Evolutionary conservation across 2,113 vertebrate genomes (phyloP).

Genomic region (Pogonocichla stellata): DNA sequence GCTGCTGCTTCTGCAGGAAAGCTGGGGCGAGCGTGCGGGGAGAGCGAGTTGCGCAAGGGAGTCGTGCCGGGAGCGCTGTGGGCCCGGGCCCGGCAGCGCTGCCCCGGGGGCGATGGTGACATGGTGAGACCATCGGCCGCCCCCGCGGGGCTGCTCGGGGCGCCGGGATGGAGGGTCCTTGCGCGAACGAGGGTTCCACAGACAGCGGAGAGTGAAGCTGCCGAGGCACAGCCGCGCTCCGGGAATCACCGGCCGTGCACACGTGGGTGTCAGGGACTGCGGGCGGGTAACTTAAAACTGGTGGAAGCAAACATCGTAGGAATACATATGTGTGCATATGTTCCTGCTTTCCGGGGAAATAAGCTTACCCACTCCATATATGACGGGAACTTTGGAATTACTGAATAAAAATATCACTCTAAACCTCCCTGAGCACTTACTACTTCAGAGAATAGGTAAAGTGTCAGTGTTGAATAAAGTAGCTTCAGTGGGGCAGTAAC

Average conservation of each 20-base stretch:
- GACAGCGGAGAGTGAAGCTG: accelerated
- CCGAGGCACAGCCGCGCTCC: accelerated
- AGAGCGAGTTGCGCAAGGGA: not conserved
- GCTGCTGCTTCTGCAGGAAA: not conserved
- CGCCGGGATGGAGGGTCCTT: accelerated
- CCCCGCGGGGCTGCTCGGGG: accelerated
- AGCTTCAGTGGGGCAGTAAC: not conserved
- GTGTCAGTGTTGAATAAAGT: not conserved
- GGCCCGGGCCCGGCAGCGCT: not conserved
- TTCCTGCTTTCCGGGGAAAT: not conserved
- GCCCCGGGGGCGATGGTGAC: accelerated
- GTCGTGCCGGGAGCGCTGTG: not conserved
- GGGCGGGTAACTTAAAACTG: accelerated
- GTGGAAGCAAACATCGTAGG: not conserved
- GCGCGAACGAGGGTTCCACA: accelerated
- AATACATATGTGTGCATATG: accelerated
- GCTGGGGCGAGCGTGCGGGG: not conserved
- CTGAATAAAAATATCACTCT: not conserved
- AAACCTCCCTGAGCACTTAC: not conserved
- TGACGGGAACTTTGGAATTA: not conserved
- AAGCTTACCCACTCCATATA: no score
- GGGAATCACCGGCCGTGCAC: accelerated
- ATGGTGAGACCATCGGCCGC: not conserved
- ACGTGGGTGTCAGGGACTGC: accelerated
- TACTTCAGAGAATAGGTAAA: not conserved